Evolutionary conservation across 2,888 invertebrate genomes (phyloP), one percentile per base, ranked within the genome.

Genomic region (Stramonita haemastoma): DNA sequence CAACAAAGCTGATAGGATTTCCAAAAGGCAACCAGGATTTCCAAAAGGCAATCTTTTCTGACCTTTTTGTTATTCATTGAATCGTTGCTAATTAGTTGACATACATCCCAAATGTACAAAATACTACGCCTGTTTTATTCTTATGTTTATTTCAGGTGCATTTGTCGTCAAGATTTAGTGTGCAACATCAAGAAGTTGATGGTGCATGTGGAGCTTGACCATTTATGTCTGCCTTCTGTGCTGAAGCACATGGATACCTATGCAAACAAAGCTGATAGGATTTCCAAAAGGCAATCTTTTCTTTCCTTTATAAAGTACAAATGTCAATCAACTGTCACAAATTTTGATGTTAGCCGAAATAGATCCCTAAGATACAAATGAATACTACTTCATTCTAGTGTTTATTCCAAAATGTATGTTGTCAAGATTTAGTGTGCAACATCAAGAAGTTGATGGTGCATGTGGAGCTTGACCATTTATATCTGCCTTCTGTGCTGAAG

Each of bases 381-480:
- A 15, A 60, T 60, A 19, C 60, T 19, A 19, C 22, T 60, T 22
- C 22, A 22, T 19, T 60, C 60, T 11, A 73, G 2, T n/a, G 73
- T 11, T n/a, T n/a, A 26, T n/a, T 26, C n/a, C 22, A 73, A 73
- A 19, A 60, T 60, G 19, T 19, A 8, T 87, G 87, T 87, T 87
- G 87, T 79, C 87, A 87, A 87, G 87, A 22, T 46, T 77, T 46
- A 87, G 87, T 87, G 87, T 87, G 87, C 87, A 87, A 70, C 70
- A 87, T 73, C 87, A 87, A 77, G 17, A 46, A n/a, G 60, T 15
- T 87, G 87, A 73, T 17, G 36, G 26, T 87, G 77, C 87, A 73
- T 73, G 87, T 87, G 87, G 87, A 87, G 46, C 87, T 73, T 73
- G 87, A 87, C 87, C 0, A 22, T 87, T 36, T 22, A 29, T 85